Evolutionary conservation across 2,113 vertebrate species (phyloP).

Genomic region (Perccottus glenii): DNA sequence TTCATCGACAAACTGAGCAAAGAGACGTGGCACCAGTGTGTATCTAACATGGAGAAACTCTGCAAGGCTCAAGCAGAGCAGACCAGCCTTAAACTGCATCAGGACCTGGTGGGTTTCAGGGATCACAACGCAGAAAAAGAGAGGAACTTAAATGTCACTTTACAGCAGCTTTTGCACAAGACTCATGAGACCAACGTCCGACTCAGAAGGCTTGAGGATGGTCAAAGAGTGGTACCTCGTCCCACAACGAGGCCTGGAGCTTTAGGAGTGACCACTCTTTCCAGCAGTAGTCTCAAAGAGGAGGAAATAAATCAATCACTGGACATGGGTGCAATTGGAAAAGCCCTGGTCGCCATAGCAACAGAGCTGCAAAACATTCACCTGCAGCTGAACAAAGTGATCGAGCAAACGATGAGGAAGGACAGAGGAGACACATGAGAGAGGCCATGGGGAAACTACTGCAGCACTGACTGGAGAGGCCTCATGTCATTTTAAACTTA

Average conservation of each 20-base stretch:
- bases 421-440: conserved; percentile 54
- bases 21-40: conserved; percentile 44
- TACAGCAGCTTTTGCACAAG: conserved; percentile 51
- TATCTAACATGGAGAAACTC: conserved; percentile 37
- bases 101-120: conserved; percentile 44
- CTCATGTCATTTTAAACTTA: conserved; percentile 38
- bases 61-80: conserved; percentile 56
- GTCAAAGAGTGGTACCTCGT: neutral
- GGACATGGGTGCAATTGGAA: conserved; percentile 44
- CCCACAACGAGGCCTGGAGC: conserved; percentile 23
- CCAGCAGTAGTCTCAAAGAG: conserved; percentile 26
- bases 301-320: conserved; percentile 39
- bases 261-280: neutral
- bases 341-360: conserved; percentile 60
- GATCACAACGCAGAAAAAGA: conserved; percentile 53
- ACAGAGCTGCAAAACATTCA: conserved; percentile 66
- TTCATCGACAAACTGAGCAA: conserved; percentile 53
- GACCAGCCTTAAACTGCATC: conserved; percentile 31
- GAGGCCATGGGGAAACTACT: neutral
- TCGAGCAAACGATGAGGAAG: conserved; percentile 35
- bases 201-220: conserved; percentile 51
- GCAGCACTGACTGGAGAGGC: neutral
- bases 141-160: conserved; percentile 51
- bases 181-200: conserved; percentile 20
- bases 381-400: conserved; percentile 59